Conservation (phyloP, 2,113 vertebrate genomes). For the Fukomys damarensis region DNA sequence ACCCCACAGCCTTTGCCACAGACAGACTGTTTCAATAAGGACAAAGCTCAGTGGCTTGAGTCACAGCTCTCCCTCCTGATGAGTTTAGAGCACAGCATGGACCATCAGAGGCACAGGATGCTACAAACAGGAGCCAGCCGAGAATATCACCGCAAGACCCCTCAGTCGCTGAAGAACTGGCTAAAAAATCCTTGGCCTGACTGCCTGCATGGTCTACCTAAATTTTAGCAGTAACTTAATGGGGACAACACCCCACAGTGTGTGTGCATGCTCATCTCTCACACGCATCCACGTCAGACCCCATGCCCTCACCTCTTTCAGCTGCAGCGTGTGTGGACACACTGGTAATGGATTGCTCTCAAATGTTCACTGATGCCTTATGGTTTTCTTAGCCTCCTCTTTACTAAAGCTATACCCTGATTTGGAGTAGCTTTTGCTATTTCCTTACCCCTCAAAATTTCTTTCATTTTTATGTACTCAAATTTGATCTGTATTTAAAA, state of each 20-base stretch:
- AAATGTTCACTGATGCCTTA: background rate
- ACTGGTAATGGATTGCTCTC: background rate
- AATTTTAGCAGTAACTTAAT: no score
- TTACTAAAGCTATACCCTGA: background rate
- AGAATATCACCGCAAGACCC: conserved; percentile 13
- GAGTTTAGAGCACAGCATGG: conserved; percentile 36
- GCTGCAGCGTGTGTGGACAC: background rate
- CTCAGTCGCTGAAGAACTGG: conserved; percentile 28
- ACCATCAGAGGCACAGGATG: background rate
- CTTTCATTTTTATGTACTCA: background rate
- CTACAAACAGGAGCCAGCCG: background rate
- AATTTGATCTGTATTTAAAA: conserved; percentile 17
- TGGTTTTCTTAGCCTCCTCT: background rate
- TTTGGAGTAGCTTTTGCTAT: background rate
- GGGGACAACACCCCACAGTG: no score
- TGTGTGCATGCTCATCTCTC: no score
- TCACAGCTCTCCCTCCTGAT: conserved; percentile 26
- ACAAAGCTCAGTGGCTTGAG: background rate
- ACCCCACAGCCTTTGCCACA: background rate
- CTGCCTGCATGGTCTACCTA: no score
- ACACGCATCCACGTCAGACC: no score
- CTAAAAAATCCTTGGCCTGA: conserved; percentile 23
- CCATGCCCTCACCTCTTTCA: no score
- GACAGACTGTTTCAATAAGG: conserved; percentile 34
- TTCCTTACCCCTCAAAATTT: background rate